Evolutionary conservation across 2,797 vertebrate species (phyloP).

Genomic region (Eulemur albifrons): DNA sequence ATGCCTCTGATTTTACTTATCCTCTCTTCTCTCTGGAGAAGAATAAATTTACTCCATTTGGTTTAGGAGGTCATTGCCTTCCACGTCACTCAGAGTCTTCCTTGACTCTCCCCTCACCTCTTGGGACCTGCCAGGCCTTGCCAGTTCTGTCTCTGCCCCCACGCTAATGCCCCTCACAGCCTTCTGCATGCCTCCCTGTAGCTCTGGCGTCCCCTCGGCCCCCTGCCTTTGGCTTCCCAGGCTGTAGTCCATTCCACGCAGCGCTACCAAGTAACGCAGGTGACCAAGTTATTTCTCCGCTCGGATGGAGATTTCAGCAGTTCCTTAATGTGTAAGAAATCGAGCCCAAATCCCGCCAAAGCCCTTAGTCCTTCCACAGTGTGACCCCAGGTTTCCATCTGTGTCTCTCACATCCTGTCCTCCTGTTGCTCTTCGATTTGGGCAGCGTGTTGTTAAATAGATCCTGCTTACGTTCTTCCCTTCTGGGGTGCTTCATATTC

Average conservation of each 20-base stretch:
- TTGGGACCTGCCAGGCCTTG: not conserved
- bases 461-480: not conserved
- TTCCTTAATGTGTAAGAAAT: not conserved
- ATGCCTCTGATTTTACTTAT: not conserved
- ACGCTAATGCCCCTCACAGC: not conserved
- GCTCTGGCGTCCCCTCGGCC: not conserved
- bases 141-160: not conserved
- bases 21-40: not conserved
- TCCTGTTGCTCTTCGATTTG: not conserved
- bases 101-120: not conserved
- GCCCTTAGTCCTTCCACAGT: not conserved
- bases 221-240: not conserved
- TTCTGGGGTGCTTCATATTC: not conserved
- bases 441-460: not conserved
- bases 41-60: not conserved
- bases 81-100: not conserved
- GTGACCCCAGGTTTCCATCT: not conserved
- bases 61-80: not conserved
- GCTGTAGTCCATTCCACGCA: accelerated
- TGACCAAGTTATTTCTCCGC: not conserved
- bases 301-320: not conserved
- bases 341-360: not conserved
- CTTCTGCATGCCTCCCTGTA: accelerated
- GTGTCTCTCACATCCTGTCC: not conserved
- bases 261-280: accelerated